Evolutionary conservation across 2,888 invertebrate genomes (phyloP).

Genomic region (Drosophila sordidapex): DNA sequence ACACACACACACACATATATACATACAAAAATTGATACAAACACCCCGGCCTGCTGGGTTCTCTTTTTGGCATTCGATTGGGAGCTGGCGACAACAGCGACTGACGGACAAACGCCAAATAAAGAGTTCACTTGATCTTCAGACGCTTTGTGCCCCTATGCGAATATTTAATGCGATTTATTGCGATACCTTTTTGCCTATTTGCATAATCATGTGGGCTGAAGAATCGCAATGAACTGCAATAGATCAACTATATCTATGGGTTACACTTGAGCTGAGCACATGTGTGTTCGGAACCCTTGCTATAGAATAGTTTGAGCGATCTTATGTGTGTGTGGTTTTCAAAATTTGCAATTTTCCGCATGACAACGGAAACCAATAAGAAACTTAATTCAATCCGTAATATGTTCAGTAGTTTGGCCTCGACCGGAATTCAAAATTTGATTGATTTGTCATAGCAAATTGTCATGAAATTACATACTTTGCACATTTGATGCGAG

Average conservation of each 20-base stretch:
- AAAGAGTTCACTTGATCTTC: conserved; percentile 66
- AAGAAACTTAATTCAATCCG: background rate
- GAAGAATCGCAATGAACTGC: conserved; percentile 27
- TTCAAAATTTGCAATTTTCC: background rate
- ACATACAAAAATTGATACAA: background rate
- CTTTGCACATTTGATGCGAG: background rate
- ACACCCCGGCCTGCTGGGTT: conserved; percentile 36
- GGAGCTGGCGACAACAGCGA: conserved; percentile 21
- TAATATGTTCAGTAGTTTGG: background rate
- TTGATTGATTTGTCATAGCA: conserved; percentile 3
- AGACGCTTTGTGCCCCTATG: conserved; percentile 70
- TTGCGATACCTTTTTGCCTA: conserved; percentile 55
- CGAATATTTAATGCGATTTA: conserved; percentile 69
- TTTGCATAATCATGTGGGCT: conserved; percentile 69
- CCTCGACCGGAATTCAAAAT: background rate
- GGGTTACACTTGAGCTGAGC: background rate
- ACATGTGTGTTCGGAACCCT: conserved; percentile 1
- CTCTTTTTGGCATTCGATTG: conserved; percentile 37
- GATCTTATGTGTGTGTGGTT: background rate
- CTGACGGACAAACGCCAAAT: conserved; percentile 33
- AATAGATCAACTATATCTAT: conserved; percentile 15
- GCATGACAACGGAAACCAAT: background rate
- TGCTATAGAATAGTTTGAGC: too few species aligned
- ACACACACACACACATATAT: conserved; percentile 27
- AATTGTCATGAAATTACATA: background rate